These are phyloP conservation scores for Marmota monax DNA, from an alignment of 2,113 vertebrate species.

Conservation along the genomic window DNA sequence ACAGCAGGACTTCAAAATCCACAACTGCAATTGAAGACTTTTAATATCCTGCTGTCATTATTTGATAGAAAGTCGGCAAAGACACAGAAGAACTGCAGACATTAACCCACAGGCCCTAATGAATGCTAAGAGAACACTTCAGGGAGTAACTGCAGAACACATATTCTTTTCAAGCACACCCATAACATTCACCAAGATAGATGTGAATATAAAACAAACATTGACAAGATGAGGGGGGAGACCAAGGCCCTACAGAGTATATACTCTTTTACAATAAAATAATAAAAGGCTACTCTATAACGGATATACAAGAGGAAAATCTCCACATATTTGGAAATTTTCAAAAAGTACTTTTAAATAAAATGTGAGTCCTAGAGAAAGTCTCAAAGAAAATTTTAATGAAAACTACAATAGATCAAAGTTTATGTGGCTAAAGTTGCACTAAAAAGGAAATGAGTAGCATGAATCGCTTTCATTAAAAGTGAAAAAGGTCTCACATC, in stretches of 20 bases:
- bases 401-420: not conserved
- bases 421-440: not conserved
- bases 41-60: not conserved
- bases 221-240: not conserved
- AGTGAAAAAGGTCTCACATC: not conserved
- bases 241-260: not conserved
- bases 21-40: not conserved
- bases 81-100: not conserved
- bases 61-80: not conserved
- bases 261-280: not conserved
- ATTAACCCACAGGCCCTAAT: not conserved
- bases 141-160: not conserved
- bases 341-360: not conserved
- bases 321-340: not conserved
- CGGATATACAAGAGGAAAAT: not conserved
- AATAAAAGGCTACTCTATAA: constrained; percentile 12
- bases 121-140: not conserved
- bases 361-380: not conserved
- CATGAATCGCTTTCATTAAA: not conserved
- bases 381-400: not conserved
- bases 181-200: not conserved
- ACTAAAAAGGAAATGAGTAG: not conserved
- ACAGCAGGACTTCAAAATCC: not conserved
- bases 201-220: not conserved
- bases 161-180: not conserved